Evolutionary conservation across 1,140 invertebrate species (phyloP).

Genomic region (Linepithema humile): DNA sequence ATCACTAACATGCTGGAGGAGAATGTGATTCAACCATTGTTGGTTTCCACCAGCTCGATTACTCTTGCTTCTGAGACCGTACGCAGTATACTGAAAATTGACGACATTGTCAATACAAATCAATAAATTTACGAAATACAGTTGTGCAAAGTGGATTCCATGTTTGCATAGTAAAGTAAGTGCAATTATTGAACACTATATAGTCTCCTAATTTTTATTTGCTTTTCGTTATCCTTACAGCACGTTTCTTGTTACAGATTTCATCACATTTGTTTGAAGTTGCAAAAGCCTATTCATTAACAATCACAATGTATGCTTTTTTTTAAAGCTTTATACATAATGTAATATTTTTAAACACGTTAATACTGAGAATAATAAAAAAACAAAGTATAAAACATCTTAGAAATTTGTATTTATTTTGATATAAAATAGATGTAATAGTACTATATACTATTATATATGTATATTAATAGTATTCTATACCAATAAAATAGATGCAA

Average conservation of each 20-base stretch:
- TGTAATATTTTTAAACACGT: slow-evolving; percentile 29
- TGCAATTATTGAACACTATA: slow-evolving; percentile 13
- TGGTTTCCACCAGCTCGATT: slow-evolving; percentile 97
- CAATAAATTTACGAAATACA: slow-evolving; percentile 68
- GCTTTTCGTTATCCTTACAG: not conserved
- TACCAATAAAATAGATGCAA: too few relatives aligned
- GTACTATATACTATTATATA: too few relatives aligned
- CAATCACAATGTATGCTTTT: not conserved
- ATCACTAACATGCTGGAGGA: slow-evolving; percentile 99
- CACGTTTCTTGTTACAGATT: slow-evolving; percentile 16
- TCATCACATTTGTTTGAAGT: not conserved
- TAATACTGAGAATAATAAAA: slow-evolving; percentile 26
- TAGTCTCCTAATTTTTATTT: too few relatives aligned
- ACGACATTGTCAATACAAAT: slow-evolving; percentile 94
- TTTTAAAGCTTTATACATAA: not conserved
- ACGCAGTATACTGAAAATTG: slow-evolving; percentile 99
- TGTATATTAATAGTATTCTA: too few relatives aligned
- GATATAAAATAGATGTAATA: not conserved
- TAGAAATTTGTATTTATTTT: slow-evolving; percentile 22
- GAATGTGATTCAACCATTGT: slow-evolving; percentile 98
- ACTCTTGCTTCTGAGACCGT: slow-evolving; percentile 98
- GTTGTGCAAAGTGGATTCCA: slow-evolving; percentile 19
- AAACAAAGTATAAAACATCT: not conserved
- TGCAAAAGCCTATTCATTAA: slow-evolving; percentile 10
- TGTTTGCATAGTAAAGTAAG: slow-evolving; percentile 12